Conservation (phyloP, 2,113 vertebrate species). For the Cranoglanis bouderius region DNA sequence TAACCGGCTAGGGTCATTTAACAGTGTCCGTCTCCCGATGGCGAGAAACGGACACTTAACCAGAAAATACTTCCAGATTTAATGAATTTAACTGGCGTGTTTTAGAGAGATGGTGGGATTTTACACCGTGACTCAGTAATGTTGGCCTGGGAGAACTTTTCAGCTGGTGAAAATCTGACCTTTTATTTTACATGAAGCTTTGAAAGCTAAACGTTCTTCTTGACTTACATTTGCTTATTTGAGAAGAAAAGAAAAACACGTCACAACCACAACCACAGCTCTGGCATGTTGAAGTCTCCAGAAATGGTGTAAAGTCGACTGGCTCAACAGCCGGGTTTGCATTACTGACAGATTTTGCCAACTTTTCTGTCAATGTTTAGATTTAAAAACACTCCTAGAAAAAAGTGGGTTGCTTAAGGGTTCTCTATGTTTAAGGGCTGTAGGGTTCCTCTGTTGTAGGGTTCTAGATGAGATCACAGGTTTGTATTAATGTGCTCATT, state of each 20-base stretch:
- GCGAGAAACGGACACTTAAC: not conserved
- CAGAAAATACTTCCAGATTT: not conserved
- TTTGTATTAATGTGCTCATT: too few relatives aligned
- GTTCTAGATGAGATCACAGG: too few relatives aligned
- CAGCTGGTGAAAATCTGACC: not conserved
- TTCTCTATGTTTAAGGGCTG: too few relatives aligned
- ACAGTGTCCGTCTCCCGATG: not conserved
- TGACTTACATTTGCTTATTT: not conserved
- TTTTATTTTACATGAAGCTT: not conserved
- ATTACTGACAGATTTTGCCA: not conserved
- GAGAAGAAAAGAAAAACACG: not conserved
- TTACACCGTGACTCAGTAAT: not conserved
- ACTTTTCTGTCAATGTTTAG: not conserved
- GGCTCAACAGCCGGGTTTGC: too few relatives aligned
- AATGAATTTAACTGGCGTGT: not conserved
- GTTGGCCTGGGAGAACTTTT: not conserved
- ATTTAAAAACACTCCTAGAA: not conserved
- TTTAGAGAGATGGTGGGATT: not conserved
- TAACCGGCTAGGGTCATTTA: not conserved
- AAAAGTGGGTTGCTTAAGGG: too few relatives aligned
- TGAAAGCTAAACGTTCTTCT: not conserved
- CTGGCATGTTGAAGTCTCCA: not conserved
- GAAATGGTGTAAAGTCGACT: not conserved
- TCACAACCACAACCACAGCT: not conserved
- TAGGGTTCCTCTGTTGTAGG: too few relatives aligned